Conservation (phyloP, 2,888 invertebrate genomes). For the Plutella xylostella region DNA sequence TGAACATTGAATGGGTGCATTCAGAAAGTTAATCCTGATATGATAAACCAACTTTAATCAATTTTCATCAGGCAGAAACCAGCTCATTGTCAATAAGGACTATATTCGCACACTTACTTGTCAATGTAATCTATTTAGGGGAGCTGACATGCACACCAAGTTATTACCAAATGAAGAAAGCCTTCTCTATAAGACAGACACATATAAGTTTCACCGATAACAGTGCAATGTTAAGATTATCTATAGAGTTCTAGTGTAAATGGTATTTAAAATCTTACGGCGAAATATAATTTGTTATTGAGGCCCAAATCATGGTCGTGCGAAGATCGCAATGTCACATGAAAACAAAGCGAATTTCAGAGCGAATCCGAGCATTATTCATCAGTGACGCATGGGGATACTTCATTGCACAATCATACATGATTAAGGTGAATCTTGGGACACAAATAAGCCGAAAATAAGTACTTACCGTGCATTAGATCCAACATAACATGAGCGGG, state of each 20-base stretch:
- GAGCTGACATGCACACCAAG: slow-evolving; percentile 22
- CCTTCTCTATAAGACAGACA: slow-evolving; percentile 2
- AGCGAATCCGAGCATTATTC: too few species aligned
- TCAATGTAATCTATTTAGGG: slow-evolving; percentile 28
- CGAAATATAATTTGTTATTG: background rate
- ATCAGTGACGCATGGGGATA: too few species aligned
- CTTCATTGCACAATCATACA: too few species aligned
- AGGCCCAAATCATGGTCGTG: background rate
- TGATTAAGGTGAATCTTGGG: too few species aligned
- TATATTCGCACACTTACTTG: slow-evolving; percentile 1
- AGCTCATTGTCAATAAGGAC: background rate
- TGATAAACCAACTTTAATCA: background rate
- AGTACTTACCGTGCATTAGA: slow-evolving; percentile 57
- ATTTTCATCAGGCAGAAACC: background rate
- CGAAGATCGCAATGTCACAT: background rate
- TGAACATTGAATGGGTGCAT: background rate
- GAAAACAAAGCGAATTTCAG: too few species aligned
- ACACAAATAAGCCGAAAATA: background rate
- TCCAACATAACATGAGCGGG: slow-evolving; percentile 29
- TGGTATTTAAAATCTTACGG: background rate
- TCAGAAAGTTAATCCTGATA: background rate
- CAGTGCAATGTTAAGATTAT: too few species aligned
- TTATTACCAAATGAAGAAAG: slow-evolving; percentile 12
- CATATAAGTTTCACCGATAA: too few species aligned
- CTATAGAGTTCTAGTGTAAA: too few species aligned